Conservation (phyloP, 2,113 vertebrate species). For the Chamaea fasciata region DNA sequence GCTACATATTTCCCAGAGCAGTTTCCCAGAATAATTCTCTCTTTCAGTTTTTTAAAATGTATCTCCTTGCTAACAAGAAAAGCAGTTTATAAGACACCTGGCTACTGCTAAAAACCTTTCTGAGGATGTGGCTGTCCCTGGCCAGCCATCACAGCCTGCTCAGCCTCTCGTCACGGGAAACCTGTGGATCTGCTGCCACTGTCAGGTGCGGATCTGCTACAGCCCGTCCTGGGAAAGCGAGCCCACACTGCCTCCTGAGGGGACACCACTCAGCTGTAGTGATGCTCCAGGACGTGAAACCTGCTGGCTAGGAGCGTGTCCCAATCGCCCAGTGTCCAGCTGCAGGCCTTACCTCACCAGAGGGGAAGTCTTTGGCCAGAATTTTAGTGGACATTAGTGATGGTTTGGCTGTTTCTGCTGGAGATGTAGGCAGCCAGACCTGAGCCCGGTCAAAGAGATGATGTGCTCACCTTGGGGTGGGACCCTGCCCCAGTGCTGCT, state of each 20-base stretch:
- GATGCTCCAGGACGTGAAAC: neutral
- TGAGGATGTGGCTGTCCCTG: neutral
- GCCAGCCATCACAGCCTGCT: neutral
- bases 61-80: neutral
- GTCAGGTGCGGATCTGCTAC: neutral
- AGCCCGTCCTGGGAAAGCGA: conserved; percentile 21
- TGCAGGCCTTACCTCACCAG: neutral
- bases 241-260: conserved; percentile 41
- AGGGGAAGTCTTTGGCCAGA: neutral
- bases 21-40: neutral
- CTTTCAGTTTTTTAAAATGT: neutral
- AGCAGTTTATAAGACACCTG: neutral
- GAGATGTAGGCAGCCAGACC: neutral
- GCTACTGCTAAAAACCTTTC: neutral
- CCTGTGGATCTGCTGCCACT: conserved; percentile 9
- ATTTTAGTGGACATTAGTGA: neutral
- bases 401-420: neutral
- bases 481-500: neutral
- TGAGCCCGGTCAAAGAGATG: neutral
- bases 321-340: neutral
- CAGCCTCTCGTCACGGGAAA: conserved; percentile 23
- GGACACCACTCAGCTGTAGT: neutral
- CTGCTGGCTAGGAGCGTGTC: neutral
- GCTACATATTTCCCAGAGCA: neutral
- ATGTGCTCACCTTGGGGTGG: neutral